Conservation (phyloP, 2,888 invertebrate genomes). For the Gastrophysa polygoni region DNA sequence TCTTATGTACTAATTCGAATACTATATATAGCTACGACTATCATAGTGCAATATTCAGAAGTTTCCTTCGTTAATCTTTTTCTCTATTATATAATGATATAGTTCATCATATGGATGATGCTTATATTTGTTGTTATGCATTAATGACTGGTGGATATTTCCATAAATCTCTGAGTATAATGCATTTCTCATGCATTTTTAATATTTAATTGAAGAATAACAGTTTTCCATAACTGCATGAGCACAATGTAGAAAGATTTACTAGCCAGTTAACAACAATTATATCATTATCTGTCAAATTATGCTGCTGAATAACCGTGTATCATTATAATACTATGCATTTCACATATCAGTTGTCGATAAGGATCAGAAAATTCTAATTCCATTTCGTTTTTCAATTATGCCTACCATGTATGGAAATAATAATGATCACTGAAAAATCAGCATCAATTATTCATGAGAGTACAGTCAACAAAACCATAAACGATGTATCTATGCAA, state of each 20-base stretch:
- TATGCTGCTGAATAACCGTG: conserved; percentile 26
- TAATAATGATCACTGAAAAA: background rate
- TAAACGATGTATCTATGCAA: no score
- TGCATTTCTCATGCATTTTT: conserved; percentile 16
- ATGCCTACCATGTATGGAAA: background rate
- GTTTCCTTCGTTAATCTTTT: no score
- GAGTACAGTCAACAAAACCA: background rate
- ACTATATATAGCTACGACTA: no score
- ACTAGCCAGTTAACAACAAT: conserved; percentile 27
- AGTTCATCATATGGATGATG: background rate
- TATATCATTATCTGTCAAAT: conserved; percentile 28
- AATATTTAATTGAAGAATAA: conserved; percentile 23
- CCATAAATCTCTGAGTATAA: background rate
- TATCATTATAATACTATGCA: conserved; percentile 27
- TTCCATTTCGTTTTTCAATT: conserved; percentile 8
- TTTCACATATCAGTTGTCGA: conserved; percentile 13
- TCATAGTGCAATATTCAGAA: no score
- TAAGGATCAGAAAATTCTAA: conserved; percentile 13
- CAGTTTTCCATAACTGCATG: conserved; percentile 23
- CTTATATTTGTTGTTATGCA: background rate
- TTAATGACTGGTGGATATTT: background rate
- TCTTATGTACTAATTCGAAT: no score
- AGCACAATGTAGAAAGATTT: conserved; percentile 26
- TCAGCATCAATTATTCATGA: background rate
- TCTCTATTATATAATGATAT: background rate